A percentile compares a stretch with the other conserved stretches of the same genome.
phyloP scores from a whole-genome alignment of 2,888 invertebrate genomes.

The Salpingus planirostris region DNA sequence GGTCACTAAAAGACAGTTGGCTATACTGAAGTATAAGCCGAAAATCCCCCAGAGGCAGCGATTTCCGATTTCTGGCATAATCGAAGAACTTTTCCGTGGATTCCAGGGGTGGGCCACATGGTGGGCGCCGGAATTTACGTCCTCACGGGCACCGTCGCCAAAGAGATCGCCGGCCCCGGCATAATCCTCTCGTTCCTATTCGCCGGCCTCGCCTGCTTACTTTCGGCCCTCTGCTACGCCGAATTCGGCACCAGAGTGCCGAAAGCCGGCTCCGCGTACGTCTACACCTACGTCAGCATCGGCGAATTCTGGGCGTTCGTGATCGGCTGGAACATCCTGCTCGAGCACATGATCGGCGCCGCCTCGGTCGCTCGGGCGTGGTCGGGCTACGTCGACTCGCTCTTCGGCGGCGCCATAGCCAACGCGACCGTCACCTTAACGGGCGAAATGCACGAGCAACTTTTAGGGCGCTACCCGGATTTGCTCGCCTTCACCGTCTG shows the following conservation, averaged over 20 bases:
- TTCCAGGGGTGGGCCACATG: slow-evolving; percentile 84
- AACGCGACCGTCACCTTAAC: slow-evolving; percentile 61
- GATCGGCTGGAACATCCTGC: slow-evolving; percentile 89
- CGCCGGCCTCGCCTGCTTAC: slow-evolving; percentile 73
- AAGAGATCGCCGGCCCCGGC: slow-evolving; percentile 74
- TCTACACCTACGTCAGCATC: slow-evolving; percentile 86
- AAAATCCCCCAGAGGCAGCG: too few relatives aligned
- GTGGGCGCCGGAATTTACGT: slow-evolving; percentile 94
- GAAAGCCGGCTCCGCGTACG: slow-evolving; percentile 86
- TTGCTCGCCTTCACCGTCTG: slow-evolving; percentile 70
- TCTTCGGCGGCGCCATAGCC: slow-evolving; percentile 62
- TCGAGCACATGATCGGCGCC: slow-evolving; percentile 85
- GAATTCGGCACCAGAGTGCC: slow-evolving; percentile 84
- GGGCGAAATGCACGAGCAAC: slow-evolving; percentile 62
- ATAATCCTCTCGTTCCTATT: slow-evolving; percentile 63
- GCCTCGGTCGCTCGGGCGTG: slow-evolving; percentile 84
- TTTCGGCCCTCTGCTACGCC: slow-evolving; percentile 81
- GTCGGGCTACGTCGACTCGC: slow-evolving; percentile 79
- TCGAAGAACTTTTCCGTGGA: slow-evolving; percentile 3
- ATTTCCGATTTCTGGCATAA: too few relatives aligned
- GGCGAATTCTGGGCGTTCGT: slow-evolving; percentile 93
- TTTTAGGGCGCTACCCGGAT: slow-evolving; percentile 69
- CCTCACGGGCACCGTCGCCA: slow-evolving; percentile 75
- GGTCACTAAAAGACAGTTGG: too few relatives aligned
- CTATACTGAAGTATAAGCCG: too few relatives aligned